phyloP scores from a whole-genome alignment of 1,140 invertebrate genomes.

The Brachionus asplanchnoidis region DNA sequence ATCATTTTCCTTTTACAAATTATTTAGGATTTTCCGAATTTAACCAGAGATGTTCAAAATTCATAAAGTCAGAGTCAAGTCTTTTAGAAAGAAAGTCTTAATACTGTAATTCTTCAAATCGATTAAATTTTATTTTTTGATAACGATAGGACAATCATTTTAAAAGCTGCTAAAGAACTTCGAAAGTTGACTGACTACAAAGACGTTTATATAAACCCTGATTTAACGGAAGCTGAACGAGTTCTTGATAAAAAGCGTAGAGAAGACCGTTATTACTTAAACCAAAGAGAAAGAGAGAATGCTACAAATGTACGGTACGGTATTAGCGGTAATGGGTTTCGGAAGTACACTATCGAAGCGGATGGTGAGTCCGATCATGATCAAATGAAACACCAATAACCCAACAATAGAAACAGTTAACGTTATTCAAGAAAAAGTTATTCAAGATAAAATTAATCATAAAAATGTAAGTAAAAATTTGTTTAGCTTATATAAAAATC shows the following conservation, averaged over 20 bases:
- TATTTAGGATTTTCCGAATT: too few species aligned
- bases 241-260: background rate
- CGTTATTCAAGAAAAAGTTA: too few species aligned
- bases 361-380: background rate
- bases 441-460: too few species aligned
- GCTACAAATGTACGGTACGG: background rate
- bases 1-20: too few species aligned
- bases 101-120: too few species aligned
- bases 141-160: background rate
- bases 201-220: background rate
- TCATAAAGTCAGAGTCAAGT: too few species aligned
- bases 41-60: too few species aligned
- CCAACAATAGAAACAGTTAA: background rate
- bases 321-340: background rate
- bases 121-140: too few species aligned
- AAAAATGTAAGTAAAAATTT: too few species aligned
- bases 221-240: background rate
- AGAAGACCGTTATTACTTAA: background rate
- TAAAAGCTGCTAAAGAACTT: background rate
- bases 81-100: too few species aligned
- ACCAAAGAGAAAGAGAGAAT: background rate
- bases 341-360: background rate
- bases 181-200: background rate
- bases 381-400: background rate
- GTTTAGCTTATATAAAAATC: too few species aligned